Percentiles rank a stretch among this genome's conserved stretches.
Evolutionary conservation across 2,113 vertebrate species (phyloP).

Genomic region (Forbesichthys agassizii): DNA sequence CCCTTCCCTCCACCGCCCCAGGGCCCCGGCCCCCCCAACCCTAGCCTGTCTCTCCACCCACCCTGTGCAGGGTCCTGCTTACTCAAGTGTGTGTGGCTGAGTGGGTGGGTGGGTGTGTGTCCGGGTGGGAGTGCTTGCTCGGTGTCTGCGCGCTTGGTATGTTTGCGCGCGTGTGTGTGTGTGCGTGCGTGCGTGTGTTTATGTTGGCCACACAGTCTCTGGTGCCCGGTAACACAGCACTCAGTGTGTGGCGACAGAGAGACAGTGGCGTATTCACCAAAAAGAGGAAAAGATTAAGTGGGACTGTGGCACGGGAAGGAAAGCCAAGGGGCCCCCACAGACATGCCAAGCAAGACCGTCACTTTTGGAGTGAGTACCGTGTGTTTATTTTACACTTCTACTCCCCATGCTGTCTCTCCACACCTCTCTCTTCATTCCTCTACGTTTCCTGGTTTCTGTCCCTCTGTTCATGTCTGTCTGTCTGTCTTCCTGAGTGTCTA

Average conservation of each 20-base stretch:
- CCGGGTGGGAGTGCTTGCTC: conserved; percentile 16
- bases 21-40: conserved; percentile 53
- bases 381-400: neutral
- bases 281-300: conserved; percentile 42
- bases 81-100: conserved; percentile 66
- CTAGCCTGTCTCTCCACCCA: conserved; percentile 66
- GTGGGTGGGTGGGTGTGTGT: conserved; percentile 33
- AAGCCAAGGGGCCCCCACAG: conserved; percentile 67
- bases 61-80: conserved; percentile 45
- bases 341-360: conserved; percentile 77
- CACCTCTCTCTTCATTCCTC: conserved; percentile 12
- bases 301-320: conserved; percentile 34
- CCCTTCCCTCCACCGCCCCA: conserved; percentile 33
- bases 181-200: conserved; percentile 45
- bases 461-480: conserved; percentile 5
- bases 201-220: conserved; percentile 60
- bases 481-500: conserved; percentile 17
- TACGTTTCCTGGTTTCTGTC: conserved; percentile 8
- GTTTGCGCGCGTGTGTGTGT: conserved; percentile 16
- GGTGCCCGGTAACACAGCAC: conserved; percentile 53
- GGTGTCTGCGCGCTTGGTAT: conserved; percentile 11
- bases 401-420: conserved; percentile 8
- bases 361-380: conserved; percentile 78
- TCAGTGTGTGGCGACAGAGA: conserved; percentile 64
- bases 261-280: conserved; percentile 57